Conservation (phyloP, 1,140 invertebrate species). For the Dermatophagoides farinae region DNA sequence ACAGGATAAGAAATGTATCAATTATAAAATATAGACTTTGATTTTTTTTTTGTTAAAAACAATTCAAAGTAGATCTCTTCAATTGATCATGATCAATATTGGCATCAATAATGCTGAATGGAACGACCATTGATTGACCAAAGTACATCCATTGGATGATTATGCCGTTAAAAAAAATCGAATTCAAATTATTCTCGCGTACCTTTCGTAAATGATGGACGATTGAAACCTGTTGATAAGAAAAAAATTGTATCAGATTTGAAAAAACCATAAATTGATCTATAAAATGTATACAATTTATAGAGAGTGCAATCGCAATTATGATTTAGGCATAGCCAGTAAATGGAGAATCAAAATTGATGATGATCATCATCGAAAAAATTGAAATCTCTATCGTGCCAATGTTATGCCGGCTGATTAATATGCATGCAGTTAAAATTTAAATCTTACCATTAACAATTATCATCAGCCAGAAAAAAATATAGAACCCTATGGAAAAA, state of each 20-base stretch:
- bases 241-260: neutral
- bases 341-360: neutral
- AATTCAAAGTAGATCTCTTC: no score
- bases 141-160: no score
- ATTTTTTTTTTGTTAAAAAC: no score
- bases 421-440: neutral
- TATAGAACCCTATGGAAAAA: neutral
- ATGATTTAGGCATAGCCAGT: conserved; percentile 1
- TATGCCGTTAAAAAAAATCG: no score
- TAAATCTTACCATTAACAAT: no score
- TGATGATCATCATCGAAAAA: neutral
- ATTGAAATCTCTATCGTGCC: neutral
- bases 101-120: no score
- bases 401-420: neutral
- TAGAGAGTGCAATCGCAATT: conserved; percentile 4
- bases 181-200: no score
- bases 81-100: no score
- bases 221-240: neutral
- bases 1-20: no score
- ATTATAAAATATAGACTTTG: no score
- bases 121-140: no score
- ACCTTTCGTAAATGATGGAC: no score
- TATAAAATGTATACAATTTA: neutral
- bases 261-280: conserved; percentile 6
- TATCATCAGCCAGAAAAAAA: neutral